Conservation (phyloP, 2,888 invertebrate genomes). For the Dicranocentrus wangi region DNA sequence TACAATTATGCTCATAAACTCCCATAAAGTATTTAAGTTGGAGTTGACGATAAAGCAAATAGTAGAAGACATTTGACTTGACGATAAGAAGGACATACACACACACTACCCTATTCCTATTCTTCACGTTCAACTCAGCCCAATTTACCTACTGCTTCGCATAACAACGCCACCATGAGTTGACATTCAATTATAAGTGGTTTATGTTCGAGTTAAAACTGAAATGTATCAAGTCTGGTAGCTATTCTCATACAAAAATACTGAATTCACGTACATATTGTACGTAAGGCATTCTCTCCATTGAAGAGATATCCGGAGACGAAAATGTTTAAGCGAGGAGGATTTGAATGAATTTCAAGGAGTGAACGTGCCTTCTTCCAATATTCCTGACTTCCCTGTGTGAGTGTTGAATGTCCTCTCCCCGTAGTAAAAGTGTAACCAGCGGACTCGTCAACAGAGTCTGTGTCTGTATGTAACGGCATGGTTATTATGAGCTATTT, state of each 20-base stretch:
- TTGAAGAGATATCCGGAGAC: neutral
- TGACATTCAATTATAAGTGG: neutral
- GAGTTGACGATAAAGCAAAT: conserved; percentile 11
- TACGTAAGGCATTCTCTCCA: neutral
- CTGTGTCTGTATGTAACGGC: no score
- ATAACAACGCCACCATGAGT: neutral
- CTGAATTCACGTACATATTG: no score
- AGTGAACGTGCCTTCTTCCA: conserved; percentile 42
- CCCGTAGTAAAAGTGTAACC: conserved; percentile 6
- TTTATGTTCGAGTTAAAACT: no score
- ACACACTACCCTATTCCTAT: conserved; percentile 1
- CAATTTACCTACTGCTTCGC: neutral
- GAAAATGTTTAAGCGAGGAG: neutral
- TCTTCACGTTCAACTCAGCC: neutral
- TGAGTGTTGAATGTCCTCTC: conserved; percentile 1
- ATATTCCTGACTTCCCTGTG: conserved; percentile 25
- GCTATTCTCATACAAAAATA: no score
- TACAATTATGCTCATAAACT: conserved; percentile 3
- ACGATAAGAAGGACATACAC: neutral
- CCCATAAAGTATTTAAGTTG: conserved; percentile 4
- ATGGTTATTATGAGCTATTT: no score
- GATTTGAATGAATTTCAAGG: conserved; percentile 44
- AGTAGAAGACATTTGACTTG: neutral
- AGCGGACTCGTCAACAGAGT: no score
- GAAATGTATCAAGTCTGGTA: neutral